Conservation (phyloP, 2,113 vertebrate genomes). For the Nipponia nippon region DNA sequence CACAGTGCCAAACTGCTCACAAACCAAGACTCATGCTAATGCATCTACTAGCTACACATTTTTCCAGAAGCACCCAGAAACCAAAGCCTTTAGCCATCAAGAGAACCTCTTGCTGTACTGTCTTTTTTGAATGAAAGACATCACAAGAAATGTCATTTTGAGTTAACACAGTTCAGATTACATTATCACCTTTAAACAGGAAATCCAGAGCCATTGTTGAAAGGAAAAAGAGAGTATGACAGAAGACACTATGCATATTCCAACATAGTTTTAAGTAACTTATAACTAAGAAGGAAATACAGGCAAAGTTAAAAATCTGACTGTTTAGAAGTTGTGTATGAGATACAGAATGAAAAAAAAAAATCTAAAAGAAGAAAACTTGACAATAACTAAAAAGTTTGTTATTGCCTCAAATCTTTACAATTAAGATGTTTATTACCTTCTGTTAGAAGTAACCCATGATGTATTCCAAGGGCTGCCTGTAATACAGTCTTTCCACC, state of each 20-base stretch:
- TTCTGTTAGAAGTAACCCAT: conserved; percentile 89
- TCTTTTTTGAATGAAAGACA: neutral
- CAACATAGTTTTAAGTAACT: neutral
- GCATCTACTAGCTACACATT: neutral
- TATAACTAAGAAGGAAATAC: neutral
- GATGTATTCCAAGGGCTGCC: conserved; percentile 84
- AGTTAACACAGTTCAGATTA: neutral
- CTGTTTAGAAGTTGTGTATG: neutral
- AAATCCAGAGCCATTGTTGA: neutral
- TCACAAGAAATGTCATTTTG: neutral
- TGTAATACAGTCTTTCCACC: conserved; percentile 86
- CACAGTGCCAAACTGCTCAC: neutral
- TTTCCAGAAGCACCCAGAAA: neutral
- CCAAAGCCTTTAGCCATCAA: neutral
- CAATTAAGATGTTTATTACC: conserved; percentile 67
- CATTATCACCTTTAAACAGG: neutral
- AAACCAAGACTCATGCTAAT: neutral
- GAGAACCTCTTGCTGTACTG: neutral
- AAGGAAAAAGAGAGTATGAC: neutral
- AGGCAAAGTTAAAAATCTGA: neutral
- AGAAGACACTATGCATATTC: neutral
- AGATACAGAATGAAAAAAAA: neutral
- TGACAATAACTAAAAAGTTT: neutral
- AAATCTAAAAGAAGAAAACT: neutral
- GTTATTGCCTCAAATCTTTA: neutral